Evolutionary conservation across 2,888 invertebrate species (phyloP).

Genomic region (Dastarcus helophoroides): DNA sequence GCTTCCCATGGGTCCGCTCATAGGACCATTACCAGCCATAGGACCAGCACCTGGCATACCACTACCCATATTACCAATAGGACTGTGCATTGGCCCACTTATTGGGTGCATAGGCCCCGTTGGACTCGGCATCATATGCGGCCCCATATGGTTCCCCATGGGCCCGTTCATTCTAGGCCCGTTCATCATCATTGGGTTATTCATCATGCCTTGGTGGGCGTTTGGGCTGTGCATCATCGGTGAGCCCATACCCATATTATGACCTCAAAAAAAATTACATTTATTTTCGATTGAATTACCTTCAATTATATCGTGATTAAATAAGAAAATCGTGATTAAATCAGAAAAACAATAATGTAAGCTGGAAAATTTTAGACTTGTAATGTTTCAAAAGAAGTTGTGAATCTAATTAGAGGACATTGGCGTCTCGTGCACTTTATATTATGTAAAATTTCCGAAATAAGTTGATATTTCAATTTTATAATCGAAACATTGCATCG

Average conservation of each 20-base stretch:
- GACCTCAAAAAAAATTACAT: conserved; percentile 13
- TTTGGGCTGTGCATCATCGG: conserved; percentile 39
- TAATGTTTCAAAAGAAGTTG: neutral
- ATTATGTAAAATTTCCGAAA: too few relatives aligned
- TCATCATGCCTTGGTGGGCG: conserved; percentile 31
- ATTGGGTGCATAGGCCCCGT: conserved; percentile 46
- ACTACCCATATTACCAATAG: conserved; percentile 53
- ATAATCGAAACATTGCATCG: too few relatives aligned
- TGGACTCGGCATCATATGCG: conserved; percentile 47
- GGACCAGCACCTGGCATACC: conserved; percentile 18
- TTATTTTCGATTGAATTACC: too few relatives aligned
- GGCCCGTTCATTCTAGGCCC: conserved; percentile 36
- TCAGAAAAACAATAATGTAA: too few relatives aligned
- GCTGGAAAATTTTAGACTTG: too few relatives aligned
- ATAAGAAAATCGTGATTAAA: too few relatives aligned
- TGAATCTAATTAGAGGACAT: neutral
- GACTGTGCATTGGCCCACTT: conserved; percentile 45
- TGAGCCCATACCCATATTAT: conserved; percentile 29
- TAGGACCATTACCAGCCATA: conserved; percentile 47
- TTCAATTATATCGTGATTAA: too few relatives aligned
- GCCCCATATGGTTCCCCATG: conserved; percentile 32
- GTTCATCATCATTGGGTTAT: conserved; percentile 38
- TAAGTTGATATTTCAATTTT: too few relatives aligned
- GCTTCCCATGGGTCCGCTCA: conserved; percentile 56
- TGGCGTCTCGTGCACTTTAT: too few relatives aligned